A percentile compares a stretch with the other conserved stretches of the same genome.
These are phyloP conservation scores for Cotesia congregata DNA, from an alignment of 2,888 invertebrate genomes.

Conservation along the genomic window DNA sequence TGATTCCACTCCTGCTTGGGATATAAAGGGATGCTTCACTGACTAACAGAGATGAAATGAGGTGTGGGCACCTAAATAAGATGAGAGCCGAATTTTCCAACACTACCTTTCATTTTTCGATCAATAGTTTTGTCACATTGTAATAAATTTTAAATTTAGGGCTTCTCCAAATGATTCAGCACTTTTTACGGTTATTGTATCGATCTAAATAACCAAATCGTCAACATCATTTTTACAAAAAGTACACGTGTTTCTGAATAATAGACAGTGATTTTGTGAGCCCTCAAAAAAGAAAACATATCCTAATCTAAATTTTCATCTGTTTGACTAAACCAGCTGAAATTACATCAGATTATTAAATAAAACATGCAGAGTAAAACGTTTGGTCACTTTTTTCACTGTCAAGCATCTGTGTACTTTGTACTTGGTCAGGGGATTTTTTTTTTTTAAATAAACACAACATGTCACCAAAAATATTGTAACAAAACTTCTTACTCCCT, in stretches of 20 bases:
- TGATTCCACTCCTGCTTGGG: neutral
- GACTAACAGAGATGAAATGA: slow-evolving; percentile 23
- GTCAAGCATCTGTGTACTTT: neutral
- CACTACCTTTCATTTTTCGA: neutral
- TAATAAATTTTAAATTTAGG: no score
- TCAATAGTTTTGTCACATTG: neutral
- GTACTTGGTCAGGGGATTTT: neutral
- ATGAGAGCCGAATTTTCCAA: neutral
- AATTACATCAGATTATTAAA: neutral
- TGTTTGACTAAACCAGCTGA: neutral
- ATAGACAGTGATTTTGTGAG: neutral
- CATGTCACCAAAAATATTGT: slow-evolving; percentile 2
- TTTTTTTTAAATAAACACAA: slow-evolving; percentile 1
- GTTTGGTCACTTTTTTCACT: neutral
- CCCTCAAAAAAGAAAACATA: neutral
- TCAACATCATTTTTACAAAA: neutral
- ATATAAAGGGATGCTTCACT: slow-evolving; percentile 11
- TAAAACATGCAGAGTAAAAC: neutral
- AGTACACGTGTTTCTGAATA: neutral
- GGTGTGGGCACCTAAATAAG: slow-evolving; percentile 1
- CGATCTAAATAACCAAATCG: neutral
- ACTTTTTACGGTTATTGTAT: no score
- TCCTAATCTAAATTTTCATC: neutral
- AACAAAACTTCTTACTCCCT: slow-evolving; percentile 20
- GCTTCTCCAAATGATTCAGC: no score